Evolutionary conservation across 2,113 vertebrate genomes (phyloP).

Genomic region (Nothobranchius kuhntae): DNA sequence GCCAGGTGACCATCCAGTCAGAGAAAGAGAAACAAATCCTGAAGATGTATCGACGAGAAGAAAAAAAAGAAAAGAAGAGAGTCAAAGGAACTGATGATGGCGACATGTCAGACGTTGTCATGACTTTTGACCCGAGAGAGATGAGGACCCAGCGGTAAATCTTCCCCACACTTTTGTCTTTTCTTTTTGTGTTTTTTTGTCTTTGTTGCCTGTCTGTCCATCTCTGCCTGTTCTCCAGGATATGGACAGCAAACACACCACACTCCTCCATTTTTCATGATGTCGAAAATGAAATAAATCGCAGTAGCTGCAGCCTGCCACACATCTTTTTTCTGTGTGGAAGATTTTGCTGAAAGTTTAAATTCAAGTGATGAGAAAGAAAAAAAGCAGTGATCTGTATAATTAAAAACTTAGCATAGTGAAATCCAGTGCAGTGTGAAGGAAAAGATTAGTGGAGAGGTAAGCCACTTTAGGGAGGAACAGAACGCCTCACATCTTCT

Average conservation of each 20-base stretch:
- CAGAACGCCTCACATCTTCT: conserved; percentile 46
- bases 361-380: conserved; percentile 70
- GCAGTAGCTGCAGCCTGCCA: conserved; percentile 29
- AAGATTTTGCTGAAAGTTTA: conserved; percentile 72
- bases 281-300: background rate
- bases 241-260: conserved; percentile 24
- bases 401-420: conserved; percentile 81
- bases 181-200: background rate
- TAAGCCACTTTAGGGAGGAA: conserved; percentile 66
- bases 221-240: conserved; percentile 7
- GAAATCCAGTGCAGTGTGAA: conserved; percentile 66
- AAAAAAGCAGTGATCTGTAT: conserved; percentile 78
- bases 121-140: conserved; percentile 90
- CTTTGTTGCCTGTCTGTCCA: conserved; percentile 14
- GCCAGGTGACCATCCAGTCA: conserved; percentile 96
- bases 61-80: conserved; percentile 87
- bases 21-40: conserved; percentile 94
- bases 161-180: background rate
- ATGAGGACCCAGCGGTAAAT: conserved; percentile 89
- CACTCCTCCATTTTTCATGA: conserved; percentile 53
- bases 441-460: conserved; percentile 75
- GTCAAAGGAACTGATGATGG: conserved; percentile 87
- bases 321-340: conserved; percentile 12
- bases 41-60: conserved; percentile 91
- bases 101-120: conserved; percentile 78